A percentile compares a stretch with the other conserved stretches of the same genome.
These are phyloP conservation scores for Spisula subtruncata DNA, from an alignment of 2,888 invertebrate species.

Conservation along the genomic window DNA sequence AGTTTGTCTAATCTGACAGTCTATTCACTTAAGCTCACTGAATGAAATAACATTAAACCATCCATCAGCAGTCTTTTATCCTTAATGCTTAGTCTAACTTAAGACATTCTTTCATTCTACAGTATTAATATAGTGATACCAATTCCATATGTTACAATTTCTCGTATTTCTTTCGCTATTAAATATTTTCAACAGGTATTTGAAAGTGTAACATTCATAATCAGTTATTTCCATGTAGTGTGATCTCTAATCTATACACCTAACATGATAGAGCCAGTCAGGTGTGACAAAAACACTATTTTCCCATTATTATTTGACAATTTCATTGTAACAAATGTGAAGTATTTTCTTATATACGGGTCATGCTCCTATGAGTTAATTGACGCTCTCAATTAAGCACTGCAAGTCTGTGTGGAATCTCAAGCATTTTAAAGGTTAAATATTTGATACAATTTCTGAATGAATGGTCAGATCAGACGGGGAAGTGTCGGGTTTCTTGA, in stretches of 20 bases:
- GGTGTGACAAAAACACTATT: constrained; percentile 29
- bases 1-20: too few species aligned
- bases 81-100: too few species aligned
- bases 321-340: constrained; percentile 28
- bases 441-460: constrained; percentile 8
- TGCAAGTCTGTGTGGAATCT: constrained; percentile 1
- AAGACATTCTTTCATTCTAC: too few species aligned
- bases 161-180: neutral
- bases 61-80: too few species aligned
- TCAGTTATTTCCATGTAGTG: neutral
- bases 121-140: neutral
- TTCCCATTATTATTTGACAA: constrained; percentile 30
- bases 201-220: neutral
- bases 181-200: neutral
- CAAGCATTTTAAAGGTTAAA: neutral
- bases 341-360: neutral
- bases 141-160: neutral
- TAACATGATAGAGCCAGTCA: neutral
- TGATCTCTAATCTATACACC: constrained; percentile 19
- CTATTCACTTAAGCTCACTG: too few species aligned
- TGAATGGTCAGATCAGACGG: neutral
- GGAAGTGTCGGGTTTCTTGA: neutral
- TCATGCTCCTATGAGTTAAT: constrained; percentile 13
- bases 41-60: too few species aligned
- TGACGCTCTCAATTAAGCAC: constrained; percentile 4